Evolutionary conservation across 2,797 vertebrate species (phyloP).

Genomic region (Potorous gilbertii): DNA sequence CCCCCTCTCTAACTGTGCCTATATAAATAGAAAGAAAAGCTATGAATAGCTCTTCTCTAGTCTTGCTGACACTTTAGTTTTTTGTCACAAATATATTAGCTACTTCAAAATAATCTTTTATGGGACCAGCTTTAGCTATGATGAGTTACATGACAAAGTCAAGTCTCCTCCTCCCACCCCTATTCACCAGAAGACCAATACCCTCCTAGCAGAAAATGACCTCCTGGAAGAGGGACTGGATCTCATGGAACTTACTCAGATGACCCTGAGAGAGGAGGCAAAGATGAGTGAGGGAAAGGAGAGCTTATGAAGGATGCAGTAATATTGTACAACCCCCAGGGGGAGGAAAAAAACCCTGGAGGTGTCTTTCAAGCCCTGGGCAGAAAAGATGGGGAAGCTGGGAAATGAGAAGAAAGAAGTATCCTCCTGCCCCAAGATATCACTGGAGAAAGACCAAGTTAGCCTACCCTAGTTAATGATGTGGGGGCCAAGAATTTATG

Average conservation of each 20-base stretch:
- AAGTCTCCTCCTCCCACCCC: background rate
- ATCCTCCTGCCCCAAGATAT: background rate
- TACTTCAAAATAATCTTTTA: background rate
- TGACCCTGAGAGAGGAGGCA: background rate
- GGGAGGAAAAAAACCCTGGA: background rate
- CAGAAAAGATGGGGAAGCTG: background rate
- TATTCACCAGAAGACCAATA: background rate
- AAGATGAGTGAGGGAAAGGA: background rate
- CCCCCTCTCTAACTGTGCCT: background rate
- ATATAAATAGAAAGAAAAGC: background rate
- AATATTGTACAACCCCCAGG: background rate
- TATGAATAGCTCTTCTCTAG: background rate
- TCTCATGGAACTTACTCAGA: background rate
- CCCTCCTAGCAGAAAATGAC: background rate
- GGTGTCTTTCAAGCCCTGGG: background rate
- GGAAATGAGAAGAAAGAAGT: background rate
- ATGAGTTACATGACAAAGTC: background rate
- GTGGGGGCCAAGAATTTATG: background rate
- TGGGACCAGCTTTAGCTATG: background rate
- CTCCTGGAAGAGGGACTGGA: background rate
- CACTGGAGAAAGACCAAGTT: background rate
- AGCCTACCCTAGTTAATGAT: background rate
- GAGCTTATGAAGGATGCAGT: background rate
- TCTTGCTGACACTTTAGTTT: background rate
- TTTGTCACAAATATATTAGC: background rate